Evolutionary conservation across 2,797 vertebrate species (phyloP), one percentile per base, ranked within the genome.

Genomic region (Gymnothorax reevesii): DNA sequence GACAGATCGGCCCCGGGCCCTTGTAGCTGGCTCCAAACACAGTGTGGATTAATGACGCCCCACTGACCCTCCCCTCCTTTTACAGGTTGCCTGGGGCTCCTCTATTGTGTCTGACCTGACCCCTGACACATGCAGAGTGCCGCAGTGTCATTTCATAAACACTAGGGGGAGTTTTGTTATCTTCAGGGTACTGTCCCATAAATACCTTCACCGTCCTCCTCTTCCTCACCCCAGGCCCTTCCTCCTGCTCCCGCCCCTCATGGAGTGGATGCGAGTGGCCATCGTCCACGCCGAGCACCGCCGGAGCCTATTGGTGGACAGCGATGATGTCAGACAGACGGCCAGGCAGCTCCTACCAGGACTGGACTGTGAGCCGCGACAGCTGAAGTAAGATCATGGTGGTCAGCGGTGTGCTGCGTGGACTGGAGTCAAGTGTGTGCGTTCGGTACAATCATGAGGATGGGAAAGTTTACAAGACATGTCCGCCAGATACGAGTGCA

Each of bases 231-330:
- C 0, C 93, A 99, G 98, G 90, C 97, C 97, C 1, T 97, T 97
- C 94, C 94, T 98, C 94, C 95, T 98, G 84, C 96, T 97, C 84
- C 98, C 97, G 0, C 98, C 98, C 0, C 96, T 99, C 89, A 97
- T 97, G 96, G 98, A 99, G 91, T 99, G 98, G 98, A 98, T 99
- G 95, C 91, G 97, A 0, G 96, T 98, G 49, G 96, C 97, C 15
- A 95, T 97, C 93, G 97, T 97, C 1, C 98, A 98, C 0, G 96
- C 98, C 0, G 97, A 99, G 87, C 98, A 99, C 92, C 97, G 97
- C n/a, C 96, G 96, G 88, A 98, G 98, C 92, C 92, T 97, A n/a
- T 95, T 97, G 0, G 98, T 99, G 94, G 98, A 98, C 95, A 97
- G 97, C 0, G 97, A 98, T 0, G 98, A 99, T 66, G 96, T 99